Conservation (phyloP, 2,888 invertebrate species). For the Parthenolecanium corni region DNA sequence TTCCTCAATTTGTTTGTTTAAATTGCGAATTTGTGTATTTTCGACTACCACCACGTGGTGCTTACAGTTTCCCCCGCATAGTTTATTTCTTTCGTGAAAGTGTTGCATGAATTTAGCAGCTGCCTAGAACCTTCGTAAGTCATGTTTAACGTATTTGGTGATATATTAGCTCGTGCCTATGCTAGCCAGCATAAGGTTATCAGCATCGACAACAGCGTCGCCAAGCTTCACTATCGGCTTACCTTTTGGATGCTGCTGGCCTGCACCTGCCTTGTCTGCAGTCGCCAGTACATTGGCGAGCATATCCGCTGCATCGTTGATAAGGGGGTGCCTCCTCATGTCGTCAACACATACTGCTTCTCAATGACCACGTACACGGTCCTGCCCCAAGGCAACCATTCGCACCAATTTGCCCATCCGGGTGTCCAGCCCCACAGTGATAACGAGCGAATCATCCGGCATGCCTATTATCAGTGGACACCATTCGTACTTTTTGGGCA, state of each 20-base stretch:
- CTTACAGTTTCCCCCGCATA: too few species aligned
- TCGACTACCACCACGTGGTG: too few species aligned
- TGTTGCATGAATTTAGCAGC: too few species aligned
- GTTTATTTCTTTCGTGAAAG: too few species aligned
- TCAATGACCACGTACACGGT: conserved; percentile 86
- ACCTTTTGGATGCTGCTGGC: conserved; percentile 74
- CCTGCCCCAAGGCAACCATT: conserved; percentile 64
- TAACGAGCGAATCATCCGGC: conserved; percentile 67
- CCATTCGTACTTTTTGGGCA: conserved; percentile 86
- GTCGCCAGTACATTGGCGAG: conserved; percentile 80
- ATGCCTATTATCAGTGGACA: conserved; percentile 93
- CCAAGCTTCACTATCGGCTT: conserved; percentile 78
- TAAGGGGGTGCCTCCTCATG: conserved; percentile 63
- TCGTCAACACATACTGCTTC: conserved; percentile 88
- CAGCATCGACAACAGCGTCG: conserved; percentile 74
- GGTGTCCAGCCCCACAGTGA: conserved; percentile 68
- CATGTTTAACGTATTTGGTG: conserved; percentile 81
- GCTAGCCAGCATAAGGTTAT: conserved; percentile 77
- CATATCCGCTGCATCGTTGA: conserved; percentile 79
- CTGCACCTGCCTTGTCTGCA: conserved; percentile 81
- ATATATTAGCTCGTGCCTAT: conserved; percentile 51
- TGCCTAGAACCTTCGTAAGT: too few species aligned
- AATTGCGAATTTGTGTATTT: too few species aligned
- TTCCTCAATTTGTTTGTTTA: too few species aligned
- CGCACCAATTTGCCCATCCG: conserved; percentile 53